These are phyloP conservation scores for Eristalinus sepulchralis DNA, from an alignment of 2,888 invertebrate species.

Conservation along the genomic window DNA sequence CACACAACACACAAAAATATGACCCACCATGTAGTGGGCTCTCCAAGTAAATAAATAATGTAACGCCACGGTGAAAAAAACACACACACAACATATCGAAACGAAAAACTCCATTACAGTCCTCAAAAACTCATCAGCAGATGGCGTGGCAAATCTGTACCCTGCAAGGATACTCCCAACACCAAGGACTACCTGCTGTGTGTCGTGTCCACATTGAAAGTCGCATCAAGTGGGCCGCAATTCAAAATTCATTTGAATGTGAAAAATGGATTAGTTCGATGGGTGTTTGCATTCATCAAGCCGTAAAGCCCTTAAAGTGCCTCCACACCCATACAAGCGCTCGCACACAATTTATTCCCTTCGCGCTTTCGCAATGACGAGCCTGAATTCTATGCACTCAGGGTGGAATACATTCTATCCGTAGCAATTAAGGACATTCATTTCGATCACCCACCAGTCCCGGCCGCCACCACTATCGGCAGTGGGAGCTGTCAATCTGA, in stretches of 20 bases:
- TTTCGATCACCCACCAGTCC: slow-evolving; percentile 47
- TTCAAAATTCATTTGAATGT: slow-evolving; percentile 60
- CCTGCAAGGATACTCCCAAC: background rate
- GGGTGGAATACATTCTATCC: slow-evolving; percentile 24
- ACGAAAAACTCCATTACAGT: background rate
- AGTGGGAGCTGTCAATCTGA: slow-evolving; percentile 50
- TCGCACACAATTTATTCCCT: slow-evolving; percentile 4
- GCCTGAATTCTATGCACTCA: slow-evolving; percentile 2
- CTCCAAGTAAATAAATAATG: too few relatives aligned
- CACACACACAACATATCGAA: background rate
- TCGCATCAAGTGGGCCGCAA: slow-evolving; percentile 51
- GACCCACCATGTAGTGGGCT: too few relatives aligned
- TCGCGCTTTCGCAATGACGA: background rate
- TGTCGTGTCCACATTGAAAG: slow-evolving; percentile 6
- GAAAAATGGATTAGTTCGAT: slow-evolving; percentile 51
- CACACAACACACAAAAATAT: too few relatives aligned
- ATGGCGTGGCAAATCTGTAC: slow-evolving; percentile 6
- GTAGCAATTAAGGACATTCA: slow-evolving; percentile 66
- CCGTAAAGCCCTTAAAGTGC: slow-evolving; percentile 40
- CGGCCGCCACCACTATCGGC: background rate
- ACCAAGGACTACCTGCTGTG: background rate
- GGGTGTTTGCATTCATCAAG: slow-evolving; percentile 27
- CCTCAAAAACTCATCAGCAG: background rate
- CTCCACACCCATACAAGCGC: background rate
- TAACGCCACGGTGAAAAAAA: too few relatives aligned